These are phyloP conservation scores for Sebastes vulpes DNA, from an alignment of 2,797 vertebrate species.

Conservation along the genomic window DNA sequence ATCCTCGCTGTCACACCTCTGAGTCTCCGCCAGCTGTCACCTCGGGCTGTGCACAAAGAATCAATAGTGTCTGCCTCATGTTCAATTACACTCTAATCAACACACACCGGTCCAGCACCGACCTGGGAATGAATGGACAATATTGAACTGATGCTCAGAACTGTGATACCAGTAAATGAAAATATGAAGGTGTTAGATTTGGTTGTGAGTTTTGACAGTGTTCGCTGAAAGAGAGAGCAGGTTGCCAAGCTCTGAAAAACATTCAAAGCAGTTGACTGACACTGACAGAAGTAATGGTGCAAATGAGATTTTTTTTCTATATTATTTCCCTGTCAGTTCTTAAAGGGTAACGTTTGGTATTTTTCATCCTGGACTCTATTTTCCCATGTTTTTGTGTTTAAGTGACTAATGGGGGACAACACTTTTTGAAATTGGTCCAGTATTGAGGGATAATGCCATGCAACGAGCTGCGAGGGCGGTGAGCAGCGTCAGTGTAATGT, in stretches of 20 bases:
- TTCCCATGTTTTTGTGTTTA: background rate
- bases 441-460: too few species aligned
- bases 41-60: conserved; percentile 60
- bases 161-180: conserved; percentile 4
- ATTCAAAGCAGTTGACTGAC: background rate
- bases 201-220: background rate
- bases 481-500: too few species aligned
- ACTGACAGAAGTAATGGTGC: background rate
- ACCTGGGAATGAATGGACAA: conserved; percentile 41
- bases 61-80: conserved; percentile 68
- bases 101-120: conserved; percentile 19
- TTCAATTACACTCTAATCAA: conserved; percentile 71
- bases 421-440: background rate
- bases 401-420: background rate
- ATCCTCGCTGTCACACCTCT: conserved; percentile 58
- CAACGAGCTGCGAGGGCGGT: too few species aligned
- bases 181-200: conserved; percentile 3
- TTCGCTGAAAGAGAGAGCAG: background rate
- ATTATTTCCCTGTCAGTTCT: background rate
- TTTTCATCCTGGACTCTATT: background rate
- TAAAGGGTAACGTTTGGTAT: background rate
- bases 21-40: conserved; percentile 57
- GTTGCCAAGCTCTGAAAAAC: background rate
- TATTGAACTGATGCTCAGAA: conserved; percentile 12
- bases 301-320: background rate